Percentiles rank a stretch among this genome's conserved stretches.
phyloP scores from a whole-genome alignment of 2,888 invertebrate genomes.

The Cyclophora albipunctata region DNA sequence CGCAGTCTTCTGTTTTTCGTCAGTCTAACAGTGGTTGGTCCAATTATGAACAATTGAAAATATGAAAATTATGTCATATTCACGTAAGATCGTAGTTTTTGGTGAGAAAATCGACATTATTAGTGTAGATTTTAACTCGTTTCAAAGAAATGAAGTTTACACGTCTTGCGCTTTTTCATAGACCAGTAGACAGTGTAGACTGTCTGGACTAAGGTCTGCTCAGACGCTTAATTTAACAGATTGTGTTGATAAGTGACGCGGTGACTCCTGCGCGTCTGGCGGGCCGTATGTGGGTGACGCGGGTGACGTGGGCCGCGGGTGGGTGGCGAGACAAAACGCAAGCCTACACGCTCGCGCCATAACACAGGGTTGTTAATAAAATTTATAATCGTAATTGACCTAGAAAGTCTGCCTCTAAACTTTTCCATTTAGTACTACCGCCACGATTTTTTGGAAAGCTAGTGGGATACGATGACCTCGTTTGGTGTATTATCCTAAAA shows the following conservation, averaged over 20 bases:
- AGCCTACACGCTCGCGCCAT: conserved; percentile 48
- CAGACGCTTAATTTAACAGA: conserved; percentile 33
- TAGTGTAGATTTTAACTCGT: too few relatives aligned
- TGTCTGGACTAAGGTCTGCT: too few relatives aligned
- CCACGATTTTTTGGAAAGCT: neutral
- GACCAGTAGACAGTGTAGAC: too few relatives aligned
- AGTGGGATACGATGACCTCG: conserved; percentile 7
- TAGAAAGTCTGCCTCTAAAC: conserved; percentile 8
- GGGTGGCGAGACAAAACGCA: conserved; percentile 55
- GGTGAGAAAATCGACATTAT: too few relatives aligned
- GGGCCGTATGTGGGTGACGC: conserved; percentile 32
- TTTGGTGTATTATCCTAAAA: conserved; percentile 14
- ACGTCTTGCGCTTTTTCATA: too few relatives aligned
- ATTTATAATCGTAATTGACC: conserved; percentile 16
- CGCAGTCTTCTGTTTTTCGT: too few relatives aligned
- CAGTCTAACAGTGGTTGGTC: too few relatives aligned
- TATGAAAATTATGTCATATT: too few relatives aligned
- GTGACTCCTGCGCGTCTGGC: conserved; percentile 44
- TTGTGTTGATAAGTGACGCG: conserved; percentile 45
- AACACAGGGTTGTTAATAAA: conserved; percentile 19
- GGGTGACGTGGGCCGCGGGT: conserved; percentile 47
- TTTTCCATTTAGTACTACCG: conserved; percentile 4
- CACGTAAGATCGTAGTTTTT: too few relatives aligned
- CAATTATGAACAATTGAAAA: too few relatives aligned
- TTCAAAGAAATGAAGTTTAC: too few relatives aligned